Base-by-base conservation (phyloP, 2,113 vertebrate genomes). In the Scatophagus argus region DNA sequence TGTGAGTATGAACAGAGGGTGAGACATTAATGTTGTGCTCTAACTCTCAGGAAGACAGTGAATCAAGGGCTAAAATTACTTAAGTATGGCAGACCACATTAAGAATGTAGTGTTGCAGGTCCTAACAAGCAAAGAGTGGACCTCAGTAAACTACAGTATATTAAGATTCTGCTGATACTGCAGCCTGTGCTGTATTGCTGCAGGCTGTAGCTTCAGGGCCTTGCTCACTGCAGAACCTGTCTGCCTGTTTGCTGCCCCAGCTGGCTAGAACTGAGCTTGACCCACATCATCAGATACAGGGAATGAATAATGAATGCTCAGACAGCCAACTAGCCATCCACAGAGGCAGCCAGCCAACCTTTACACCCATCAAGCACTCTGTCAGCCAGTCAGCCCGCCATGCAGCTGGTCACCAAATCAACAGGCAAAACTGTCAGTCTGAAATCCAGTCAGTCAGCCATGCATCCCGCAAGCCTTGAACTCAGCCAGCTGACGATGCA, bases 251-350 rank as follows among this genome's bases (percentile, higher is more conserved):
- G 70, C 66, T 66, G 56, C 73, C 75, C 62, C 82, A 74, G 79
- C 79, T 76, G 82, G 77, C 73, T 32, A 47, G 64, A 87, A 59
- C 87, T 75, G 82, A 86, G 72, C 84, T 76, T 91, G 88, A 91
- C 87, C 90, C 87, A 88, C 85, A 93, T 92, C 80, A 89, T 88
- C 86, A 88, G 80, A 80, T 84, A 82, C 84, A 82, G 72, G 58
- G 63, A 58, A 88, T 93, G 74, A 93, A 92, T 93, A 91, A 93
- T 91, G 82, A 94, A 93, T 90, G 84, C 80, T 67, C 67, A 65
- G 69, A 52, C 74, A 64, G 77, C 75, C 75, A 87, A 55, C 73
- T 72, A 65, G 79, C 74, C 77, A 74, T 87, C 85, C 83, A 54
- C 72, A 43, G 43, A 76, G 85, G 76, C 72, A 27, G 43, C 46